A percentile compares a stretch with the other conserved stretches of the same genome.
These are phyloP conservation scores for Poeciliopsis gracilis DNA, from an alignment of 2,797 vertebrate genomes.

Conservation along the genomic window DNA sequence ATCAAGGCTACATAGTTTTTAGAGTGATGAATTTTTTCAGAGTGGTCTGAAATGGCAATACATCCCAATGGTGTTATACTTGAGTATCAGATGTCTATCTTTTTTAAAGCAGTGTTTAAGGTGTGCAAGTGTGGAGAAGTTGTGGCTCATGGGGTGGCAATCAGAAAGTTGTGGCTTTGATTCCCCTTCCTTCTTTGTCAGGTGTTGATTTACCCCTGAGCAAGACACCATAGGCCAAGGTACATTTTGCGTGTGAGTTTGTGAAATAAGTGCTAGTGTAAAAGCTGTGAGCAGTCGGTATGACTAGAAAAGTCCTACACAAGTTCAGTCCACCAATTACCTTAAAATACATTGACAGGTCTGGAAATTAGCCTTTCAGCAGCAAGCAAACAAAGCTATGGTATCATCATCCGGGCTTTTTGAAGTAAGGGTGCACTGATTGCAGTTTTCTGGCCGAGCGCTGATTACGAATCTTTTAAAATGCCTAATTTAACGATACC, in stretches of 20 bases:
- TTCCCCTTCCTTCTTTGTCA: background rate
- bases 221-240: background rate
- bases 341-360: background rate
- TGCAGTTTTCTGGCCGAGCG: too few relatives aligned
- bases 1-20: background rate
- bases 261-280: background rate
- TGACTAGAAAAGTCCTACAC: background rate
- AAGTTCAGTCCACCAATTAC: background rate
- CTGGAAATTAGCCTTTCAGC: background rate
- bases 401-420: background rate
- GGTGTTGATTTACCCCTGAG: background rate
- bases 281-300: background rate
- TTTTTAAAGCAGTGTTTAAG: background rate
- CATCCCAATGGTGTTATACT: too few relatives aligned
- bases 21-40: background rate
- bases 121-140: background rate
- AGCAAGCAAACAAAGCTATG: background rate
- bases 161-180: background rate
- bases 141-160: background rate
- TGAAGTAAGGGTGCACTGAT: too few relatives aligned
- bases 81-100: too few relatives aligned
- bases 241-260: background rate
- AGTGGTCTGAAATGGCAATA: background rate
- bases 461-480: too few relatives aligned
- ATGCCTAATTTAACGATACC: too few relatives aligned